Base-by-base conservation (phyloP, 2,113 vertebrate species). In the Hemiprocne comata region DNA sequence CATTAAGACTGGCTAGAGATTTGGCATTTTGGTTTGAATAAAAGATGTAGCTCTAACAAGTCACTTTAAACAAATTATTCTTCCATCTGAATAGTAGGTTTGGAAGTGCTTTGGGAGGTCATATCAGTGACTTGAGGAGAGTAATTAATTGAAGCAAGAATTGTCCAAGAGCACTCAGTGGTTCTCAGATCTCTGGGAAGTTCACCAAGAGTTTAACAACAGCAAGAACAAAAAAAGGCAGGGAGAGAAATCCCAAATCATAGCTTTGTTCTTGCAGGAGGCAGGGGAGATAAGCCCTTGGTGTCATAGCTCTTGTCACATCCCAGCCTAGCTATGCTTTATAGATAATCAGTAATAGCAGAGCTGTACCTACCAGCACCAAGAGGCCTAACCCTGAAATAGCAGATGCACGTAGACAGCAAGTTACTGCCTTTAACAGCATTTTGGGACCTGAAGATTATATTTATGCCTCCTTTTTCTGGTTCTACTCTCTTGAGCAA, bases 241-340 rank as follows among this genome's bases (percentile, higher is more conserved):
- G 11, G 31, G 12, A 3, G 6, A 4, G 2, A 29, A 71, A n/a
- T 51, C 66, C 19, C 28, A 67, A 40, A 69, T 50, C 33, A 34
- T 34, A 82, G 34, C 34, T 78, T 73, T 53, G 9, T 46, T 87
- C 23, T 61, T 67, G 17, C 36, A 78, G 71, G 55, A 83, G 21
- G 19, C 18, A 54, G 46, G 8, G n/a, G 25, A 42, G 23, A 51
- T 29, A 16, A 61, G 8, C 38, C 11, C 10, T n/a, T 60, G n/a
- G 21, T 7, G 17, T 13, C 11, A 7, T 1, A 50, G 31, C 14
- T 21, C 40, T 70, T 10, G 12, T 48, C 23, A 36, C 1, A 2
- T 60, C 25, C 10, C 3, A 0, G 10, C 31, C 31, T 60, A 46
- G 14, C 17, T 42, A 62, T 79, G 23, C 25, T 15, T 67, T 50